phyloP scores from a whole-genome alignment of 2,113 vertebrate genomes.

The Philantomba maxwellii region DNA sequence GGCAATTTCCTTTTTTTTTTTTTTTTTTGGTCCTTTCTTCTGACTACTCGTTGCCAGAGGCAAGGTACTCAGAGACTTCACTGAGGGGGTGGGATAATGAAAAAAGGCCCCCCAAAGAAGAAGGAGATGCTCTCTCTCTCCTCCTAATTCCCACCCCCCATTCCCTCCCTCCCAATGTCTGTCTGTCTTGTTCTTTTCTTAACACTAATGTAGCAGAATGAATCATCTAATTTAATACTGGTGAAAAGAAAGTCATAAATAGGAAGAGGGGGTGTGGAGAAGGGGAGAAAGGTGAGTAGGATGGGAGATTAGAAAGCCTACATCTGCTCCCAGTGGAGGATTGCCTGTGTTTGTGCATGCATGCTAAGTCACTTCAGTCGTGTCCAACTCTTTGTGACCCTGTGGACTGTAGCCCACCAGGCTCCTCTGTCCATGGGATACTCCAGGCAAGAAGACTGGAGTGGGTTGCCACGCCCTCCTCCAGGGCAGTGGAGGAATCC shows the following conservation, averaged over 20 bases:
- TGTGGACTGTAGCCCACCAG: neutral
- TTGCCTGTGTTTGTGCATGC: accelerated
- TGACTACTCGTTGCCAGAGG: neutral
- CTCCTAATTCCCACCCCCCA: neutral
- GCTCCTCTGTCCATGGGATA: neutral
- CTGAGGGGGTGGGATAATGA: neutral
- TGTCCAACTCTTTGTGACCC: neutral
- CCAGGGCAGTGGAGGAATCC: neutral
- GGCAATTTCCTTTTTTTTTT: neutral
- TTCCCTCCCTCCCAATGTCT: neutral
- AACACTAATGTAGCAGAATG: neutral
- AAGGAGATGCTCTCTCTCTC: accelerated
- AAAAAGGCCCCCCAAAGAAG: neutral
- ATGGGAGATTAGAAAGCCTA: neutral
- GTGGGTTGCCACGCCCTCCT: neutral
- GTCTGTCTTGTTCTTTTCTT: neutral
- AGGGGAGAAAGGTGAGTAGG: neutral
- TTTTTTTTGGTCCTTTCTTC: neutral
- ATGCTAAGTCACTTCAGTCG: neutral
- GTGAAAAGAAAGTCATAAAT: neutral
- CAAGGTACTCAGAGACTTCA: neutral
- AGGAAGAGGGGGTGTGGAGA: neutral
- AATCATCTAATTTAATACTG: neutral
- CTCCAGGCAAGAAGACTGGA: neutral
- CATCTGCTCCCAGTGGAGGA: neutral